Evolutionary conservation across 2,113 vertebrate species (phyloP).

Genomic region (Trogon melanurus): DNA sequence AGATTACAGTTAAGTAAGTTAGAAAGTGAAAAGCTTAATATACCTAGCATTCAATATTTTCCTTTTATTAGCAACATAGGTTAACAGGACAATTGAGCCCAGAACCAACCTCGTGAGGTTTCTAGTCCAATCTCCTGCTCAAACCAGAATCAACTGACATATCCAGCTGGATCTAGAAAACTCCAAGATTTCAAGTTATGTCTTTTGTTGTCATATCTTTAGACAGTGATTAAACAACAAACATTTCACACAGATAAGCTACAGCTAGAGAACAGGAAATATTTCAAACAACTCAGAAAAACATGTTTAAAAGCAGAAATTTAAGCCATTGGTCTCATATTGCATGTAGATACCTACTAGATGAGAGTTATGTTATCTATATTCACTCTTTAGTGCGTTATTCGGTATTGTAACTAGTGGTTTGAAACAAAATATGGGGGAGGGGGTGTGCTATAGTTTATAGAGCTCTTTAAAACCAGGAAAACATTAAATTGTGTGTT

Average conservation of each 20-base stretch:
- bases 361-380: neutral
- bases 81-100: neutral
- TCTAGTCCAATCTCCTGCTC: neutral
- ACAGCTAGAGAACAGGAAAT: neutral
- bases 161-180: neutral
- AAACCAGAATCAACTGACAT: neutral
- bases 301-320: neutral
- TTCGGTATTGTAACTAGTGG: neutral
- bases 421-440: neutral
- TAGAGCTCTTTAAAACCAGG: neutral
- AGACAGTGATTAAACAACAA: neutral
- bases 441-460: fast-evolving
- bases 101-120: neutral
- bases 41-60: neutral
- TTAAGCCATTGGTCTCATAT: neutral
- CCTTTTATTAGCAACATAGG: neutral
- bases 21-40: neutral
- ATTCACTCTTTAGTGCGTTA: neutral
- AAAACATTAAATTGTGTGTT: neutral
- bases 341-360: neutral
- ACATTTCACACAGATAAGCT: neutral
- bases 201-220: neutral
- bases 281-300: neutral
- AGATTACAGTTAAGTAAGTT: neutral
- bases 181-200: neutral